Conservation (phyloP, 1,140 invertebrate species). For the Scaptomyza pallida region DNA sequence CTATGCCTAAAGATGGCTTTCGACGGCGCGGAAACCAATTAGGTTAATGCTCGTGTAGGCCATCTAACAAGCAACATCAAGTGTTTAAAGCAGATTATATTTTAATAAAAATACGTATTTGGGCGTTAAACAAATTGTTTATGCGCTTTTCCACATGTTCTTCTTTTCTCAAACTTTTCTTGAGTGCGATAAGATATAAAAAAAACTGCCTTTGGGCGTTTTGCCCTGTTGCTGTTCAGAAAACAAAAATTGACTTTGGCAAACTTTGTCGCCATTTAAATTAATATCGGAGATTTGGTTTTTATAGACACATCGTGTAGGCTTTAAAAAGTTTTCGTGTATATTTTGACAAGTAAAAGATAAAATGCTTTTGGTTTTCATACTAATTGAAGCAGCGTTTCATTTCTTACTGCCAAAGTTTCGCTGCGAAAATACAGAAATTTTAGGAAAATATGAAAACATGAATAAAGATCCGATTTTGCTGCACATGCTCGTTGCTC, state of each 20-base stretch:
- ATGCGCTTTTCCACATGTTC: slow-evolving; percentile 24
- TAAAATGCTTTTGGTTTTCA: too few species aligned
- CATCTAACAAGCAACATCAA: background rate
- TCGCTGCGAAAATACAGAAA: slow-evolving; percentile 1
- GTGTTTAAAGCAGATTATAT: slow-evolving; percentile 43
- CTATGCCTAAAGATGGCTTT: slow-evolving; percentile 3
- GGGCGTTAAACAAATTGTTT: slow-evolving; percentile 31
- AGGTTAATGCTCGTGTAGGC: slow-evolving; percentile 62
- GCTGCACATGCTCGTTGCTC: background rate
- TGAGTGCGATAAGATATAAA: background rate
- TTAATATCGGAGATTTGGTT: slow-evolving; percentile 7
- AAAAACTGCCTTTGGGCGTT: slow-evolving; percentile 4
- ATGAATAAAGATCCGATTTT: slow-evolving; percentile 6
- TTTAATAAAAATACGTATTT: slow-evolving; percentile 47
- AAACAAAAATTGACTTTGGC: background rate
- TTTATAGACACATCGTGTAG: background rate
- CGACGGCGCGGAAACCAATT: slow-evolving; percentile 54
- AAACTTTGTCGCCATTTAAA: slow-evolving; percentile 35
- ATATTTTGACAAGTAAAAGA: too few species aligned
- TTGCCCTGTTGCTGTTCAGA: slow-evolving; percentile 1
- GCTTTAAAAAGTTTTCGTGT: too few species aligned
- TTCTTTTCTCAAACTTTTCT: background rate
- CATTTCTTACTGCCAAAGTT: background rate
- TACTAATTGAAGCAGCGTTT: background rate
- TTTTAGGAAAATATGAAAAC: slow-evolving; percentile 3